Evolutionary conservation across 2,888 invertebrate species (phyloP).

Genomic region (Apodemia mormo): DNA sequence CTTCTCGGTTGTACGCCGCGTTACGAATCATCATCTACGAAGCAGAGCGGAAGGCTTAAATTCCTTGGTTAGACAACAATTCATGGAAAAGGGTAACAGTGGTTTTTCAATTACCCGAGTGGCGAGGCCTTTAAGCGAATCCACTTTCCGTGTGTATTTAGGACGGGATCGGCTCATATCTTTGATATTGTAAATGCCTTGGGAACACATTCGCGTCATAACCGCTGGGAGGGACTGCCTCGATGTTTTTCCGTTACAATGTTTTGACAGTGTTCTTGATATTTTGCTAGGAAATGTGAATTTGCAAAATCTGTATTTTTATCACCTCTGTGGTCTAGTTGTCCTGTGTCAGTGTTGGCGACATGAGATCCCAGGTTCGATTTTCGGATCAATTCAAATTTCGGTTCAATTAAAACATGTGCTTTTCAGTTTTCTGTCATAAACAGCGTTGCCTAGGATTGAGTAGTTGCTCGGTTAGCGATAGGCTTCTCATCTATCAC

Average conservation of each 20-base stretch:
- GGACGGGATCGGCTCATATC: slow-evolving; percentile 3
- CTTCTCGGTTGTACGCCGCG: neutral
- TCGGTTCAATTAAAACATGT: no score
- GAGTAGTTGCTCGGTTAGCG: no score
- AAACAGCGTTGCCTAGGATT: no score
- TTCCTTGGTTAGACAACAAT: neutral
- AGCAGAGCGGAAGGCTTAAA: neutral
- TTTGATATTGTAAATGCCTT: slow-evolving; percentile 3
- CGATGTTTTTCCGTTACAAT: neutral
- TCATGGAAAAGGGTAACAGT: neutral
- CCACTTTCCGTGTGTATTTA: slow-evolving; percentile 5
- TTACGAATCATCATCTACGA: neutral
- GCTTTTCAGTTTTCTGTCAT: no score
- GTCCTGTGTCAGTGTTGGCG: no score
- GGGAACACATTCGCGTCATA: neutral
- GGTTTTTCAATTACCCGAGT: slow-evolving; percentile 10
- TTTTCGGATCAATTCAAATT: no score
- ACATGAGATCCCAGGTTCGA: no score
- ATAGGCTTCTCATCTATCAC: no score
- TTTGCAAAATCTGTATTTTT: no score
- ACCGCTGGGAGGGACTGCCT: neutral
- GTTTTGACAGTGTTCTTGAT: neutral
- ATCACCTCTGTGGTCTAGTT: no score
- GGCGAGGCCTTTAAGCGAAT: neutral
- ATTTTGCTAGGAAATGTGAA: neutral